These are phyloP conservation scores for Pseudorasbora parva DNA, from an alignment of 2,113 vertebrate genomes.

Conservation along the genomic window DNA sequence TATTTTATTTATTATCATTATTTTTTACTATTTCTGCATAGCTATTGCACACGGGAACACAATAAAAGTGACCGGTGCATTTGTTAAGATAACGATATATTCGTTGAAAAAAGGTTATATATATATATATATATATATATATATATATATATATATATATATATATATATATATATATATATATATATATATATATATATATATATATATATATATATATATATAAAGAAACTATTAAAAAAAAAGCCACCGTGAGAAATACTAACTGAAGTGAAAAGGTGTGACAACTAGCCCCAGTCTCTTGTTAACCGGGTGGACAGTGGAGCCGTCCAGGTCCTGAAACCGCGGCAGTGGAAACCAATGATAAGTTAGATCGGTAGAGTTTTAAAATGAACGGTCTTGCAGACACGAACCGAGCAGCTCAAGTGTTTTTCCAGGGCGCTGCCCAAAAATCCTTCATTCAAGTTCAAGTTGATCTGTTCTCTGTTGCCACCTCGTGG, in stretches of 20 bases:
- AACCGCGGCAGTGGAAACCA: background rate
- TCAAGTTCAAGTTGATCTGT: slow-evolving; percentile 23
- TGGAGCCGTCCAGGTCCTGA: slow-evolving; percentile 4
- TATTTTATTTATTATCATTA: too few species aligned
- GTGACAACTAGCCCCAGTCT: slow-evolving; percentile 9
- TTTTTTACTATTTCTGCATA: background rate
- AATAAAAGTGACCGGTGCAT: background rate
- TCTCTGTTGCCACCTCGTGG: slow-evolving; percentile 61
- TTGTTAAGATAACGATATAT: background rate
- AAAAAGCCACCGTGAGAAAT: background rate
- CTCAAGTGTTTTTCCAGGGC: slow-evolving; percentile 37
- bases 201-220: too few species aligned
- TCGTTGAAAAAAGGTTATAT: too few species aligned
- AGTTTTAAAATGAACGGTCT: background rate
- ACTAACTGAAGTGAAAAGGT: background rate
- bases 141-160: too few species aligned
- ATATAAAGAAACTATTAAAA: background rate
- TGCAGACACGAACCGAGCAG: background rate
- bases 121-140: too few species aligned
- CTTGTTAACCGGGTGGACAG: background rate
- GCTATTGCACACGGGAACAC: background rate
- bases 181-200: too few species aligned
- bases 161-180: too few species aligned
- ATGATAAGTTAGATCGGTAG: background rate
- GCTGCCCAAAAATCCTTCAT: slow-evolving; percentile 35